Percentiles rank a stretch among this genome's conserved stretches.
Evolutionary conservation across 92 coral and sea anemone genomes (phyloP).

Genomic region (Meandrina meandrites): DNA sequence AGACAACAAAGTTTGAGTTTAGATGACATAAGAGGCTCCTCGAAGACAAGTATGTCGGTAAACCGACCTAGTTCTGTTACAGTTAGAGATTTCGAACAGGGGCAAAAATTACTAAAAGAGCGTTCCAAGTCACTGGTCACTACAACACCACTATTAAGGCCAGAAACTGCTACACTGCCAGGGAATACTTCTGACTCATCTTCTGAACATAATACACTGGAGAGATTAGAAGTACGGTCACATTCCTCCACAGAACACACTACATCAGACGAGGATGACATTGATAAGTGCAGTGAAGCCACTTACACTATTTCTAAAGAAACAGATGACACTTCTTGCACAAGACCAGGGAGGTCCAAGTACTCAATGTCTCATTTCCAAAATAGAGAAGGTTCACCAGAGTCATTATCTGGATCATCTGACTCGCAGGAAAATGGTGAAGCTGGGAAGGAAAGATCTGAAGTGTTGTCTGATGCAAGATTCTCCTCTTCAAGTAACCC

Average conservation of each 20-base stretch:
- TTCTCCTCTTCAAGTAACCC: constrained; percentile 77
- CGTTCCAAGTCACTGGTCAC: constrained; percentile 31
- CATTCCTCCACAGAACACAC: constrained; percentile 47
- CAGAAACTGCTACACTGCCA: neutral
- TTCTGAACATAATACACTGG: constrained; percentile 9
- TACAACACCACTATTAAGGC: constrained; percentile 1
- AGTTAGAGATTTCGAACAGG: constrained; percentile 6
- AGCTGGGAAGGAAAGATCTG: constrained; percentile 22
- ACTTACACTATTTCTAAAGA: constrained; percentile 51
- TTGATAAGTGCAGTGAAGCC: constrained; percentile 54
- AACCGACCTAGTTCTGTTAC: constrained; percentile 8
- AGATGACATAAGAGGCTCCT: constrained; percentile 69
- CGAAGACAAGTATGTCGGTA: constrained; percentile 15
- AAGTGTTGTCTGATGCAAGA: constrained; percentile 39
- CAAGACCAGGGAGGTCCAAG: constrained; percentile 45
- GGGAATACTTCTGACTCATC: constrained; percentile 25
- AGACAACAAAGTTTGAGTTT: constrained; percentile 59
- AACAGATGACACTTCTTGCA: neutral
- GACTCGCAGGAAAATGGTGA: constrained; percentile 56
- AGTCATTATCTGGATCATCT: constrained; percentile 53
- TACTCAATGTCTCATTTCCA: constrained; percentile 34
- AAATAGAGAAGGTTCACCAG: constrained; percentile 47
- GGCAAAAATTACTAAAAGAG: constrained; percentile 35
- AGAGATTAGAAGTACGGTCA: constrained; percentile 16
- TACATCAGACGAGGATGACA: constrained; percentile 57